Conservation (phyloP, 1,140 invertebrate species). For the Drosophila parvula region DNA sequence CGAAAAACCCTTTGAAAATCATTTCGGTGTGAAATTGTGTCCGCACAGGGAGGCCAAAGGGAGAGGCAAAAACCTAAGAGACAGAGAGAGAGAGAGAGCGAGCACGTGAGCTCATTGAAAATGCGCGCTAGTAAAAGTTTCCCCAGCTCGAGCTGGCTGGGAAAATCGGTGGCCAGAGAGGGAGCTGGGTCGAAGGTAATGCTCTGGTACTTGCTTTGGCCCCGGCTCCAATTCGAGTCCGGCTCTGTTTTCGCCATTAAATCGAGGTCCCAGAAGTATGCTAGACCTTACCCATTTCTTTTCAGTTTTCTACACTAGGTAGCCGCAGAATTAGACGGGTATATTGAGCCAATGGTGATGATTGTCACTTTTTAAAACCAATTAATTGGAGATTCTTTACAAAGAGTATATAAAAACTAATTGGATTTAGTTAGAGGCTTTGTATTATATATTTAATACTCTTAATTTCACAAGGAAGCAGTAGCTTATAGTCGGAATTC, state of each 20-base stretch:
- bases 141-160: constrained; percentile 13
- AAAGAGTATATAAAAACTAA: not conserved
- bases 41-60: constrained; percentile 40
- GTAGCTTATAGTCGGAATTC: not conserved
- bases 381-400: not conserved
- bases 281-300: constrained; percentile 43
- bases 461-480: not conserved
- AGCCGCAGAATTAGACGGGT: constrained; percentile 11
- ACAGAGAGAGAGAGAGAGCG: constrained; percentile 31
- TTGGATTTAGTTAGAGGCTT: no score
- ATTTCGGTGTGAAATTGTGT: constrained; percentile 80
- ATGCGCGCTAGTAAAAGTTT: constrained; percentile 70
- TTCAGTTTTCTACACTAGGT: constrained; percentile 19
- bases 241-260: constrained; percentile 59
- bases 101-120: constrained; percentile 74
- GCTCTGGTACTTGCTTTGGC: constrained; percentile 42
- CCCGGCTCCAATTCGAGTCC: constrained; percentile 36
- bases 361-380: not conserved
- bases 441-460: not conserved
- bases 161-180: constrained; percentile 10
- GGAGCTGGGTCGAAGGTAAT: constrained; percentile 20
- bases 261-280: constrained; percentile 65
- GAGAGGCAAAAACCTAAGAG: not conserved
- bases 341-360: not conserved
- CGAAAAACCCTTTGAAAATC: constrained; percentile 60